Percentiles rank a stretch among this genome's conserved stretches.
phyloP scores from a whole-genome alignment of 2,797 vertebrate genomes.

The Fistularia commersonii region DNA sequence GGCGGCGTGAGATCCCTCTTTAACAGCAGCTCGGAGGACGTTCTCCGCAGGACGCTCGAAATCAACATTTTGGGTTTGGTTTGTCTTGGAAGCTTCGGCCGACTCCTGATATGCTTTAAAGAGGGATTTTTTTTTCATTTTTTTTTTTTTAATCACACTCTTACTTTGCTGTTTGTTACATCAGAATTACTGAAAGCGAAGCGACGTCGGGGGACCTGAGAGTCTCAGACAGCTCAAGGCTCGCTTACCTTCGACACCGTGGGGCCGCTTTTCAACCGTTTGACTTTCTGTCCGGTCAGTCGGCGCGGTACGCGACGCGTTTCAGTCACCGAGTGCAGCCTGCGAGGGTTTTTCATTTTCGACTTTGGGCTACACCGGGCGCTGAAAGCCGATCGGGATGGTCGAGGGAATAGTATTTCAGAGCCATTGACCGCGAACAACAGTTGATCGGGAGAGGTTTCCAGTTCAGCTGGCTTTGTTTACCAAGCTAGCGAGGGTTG shows the following conservation, averaged over 20 bases:
- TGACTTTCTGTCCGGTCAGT: slow-evolving; percentile 52
- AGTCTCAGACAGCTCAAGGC: slow-evolving; percentile 40
- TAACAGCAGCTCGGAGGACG: slow-evolving; percentile 45
- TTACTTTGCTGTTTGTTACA: slow-evolving; percentile 42
- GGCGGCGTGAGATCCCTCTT: slow-evolving; percentile 64
- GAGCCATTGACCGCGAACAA: slow-evolving; percentile 55
- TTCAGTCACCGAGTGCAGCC: slow-evolving; percentile 63
- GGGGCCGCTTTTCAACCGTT: slow-evolving; percentile 57
- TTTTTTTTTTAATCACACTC: slow-evolving; percentile 15
- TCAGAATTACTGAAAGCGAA: slow-evolving; percentile 49
- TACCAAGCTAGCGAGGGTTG: too few species aligned
- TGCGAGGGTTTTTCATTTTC: slow-evolving; percentile 21
- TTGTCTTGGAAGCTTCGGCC: background rate
- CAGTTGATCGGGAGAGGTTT: too few species aligned
- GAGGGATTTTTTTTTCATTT: slow-evolving; percentile 53
- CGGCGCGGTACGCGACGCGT: slow-evolving; percentile 26
- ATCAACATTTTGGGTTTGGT: background rate
- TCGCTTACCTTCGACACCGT: slow-evolving; percentile 70
- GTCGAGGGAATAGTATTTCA: slow-evolving; percentile 66
- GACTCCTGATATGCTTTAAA: slow-evolving; percentile 59
- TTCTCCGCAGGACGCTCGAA: background rate
- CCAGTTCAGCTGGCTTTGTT: background rate
- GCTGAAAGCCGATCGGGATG: slow-evolving; percentile 60
- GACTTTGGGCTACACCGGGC: slow-evolving; percentile 63
- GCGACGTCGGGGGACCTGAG: slow-evolving; percentile 45